These are phyloP conservation scores for Moxostoma hubbsi DNA, from an alignment of 2,797 vertebrate species.

Conservation along the genomic window DNA sequence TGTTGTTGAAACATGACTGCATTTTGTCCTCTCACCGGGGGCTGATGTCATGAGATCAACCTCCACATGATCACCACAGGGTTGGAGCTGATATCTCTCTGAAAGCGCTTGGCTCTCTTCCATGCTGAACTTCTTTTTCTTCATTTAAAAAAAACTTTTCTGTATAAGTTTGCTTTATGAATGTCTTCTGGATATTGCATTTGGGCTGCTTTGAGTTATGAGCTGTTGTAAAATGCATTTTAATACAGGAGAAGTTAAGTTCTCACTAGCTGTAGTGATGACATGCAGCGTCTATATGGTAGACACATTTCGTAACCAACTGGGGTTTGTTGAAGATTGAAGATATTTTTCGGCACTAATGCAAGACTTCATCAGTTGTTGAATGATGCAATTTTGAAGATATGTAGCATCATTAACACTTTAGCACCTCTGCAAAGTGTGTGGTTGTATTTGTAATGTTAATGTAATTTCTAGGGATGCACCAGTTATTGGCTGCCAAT, in stretches of 20 bases:
- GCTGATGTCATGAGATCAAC: conserved; percentile 53
- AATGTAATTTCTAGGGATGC: no score
- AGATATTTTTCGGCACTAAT: not conserved
- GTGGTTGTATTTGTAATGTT: no score
- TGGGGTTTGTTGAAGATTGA: not conserved
- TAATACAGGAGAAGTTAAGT: conserved; percentile 27
- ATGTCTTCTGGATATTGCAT: not conserved
- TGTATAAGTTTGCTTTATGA: not conserved
- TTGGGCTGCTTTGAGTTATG: not conserved
- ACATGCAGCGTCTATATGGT: not conserved
- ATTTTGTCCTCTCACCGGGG: conserved; percentile 7
- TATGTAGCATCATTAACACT: not conserved
- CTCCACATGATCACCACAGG: conserved; percentile 36
- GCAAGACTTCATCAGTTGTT: not conserved
- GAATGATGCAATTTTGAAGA: not conserved
- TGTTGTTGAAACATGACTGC: conserved; percentile 3
- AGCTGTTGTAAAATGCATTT: conserved; percentile 40
- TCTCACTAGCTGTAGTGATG: conserved; percentile 26
- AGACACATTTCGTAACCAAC: conserved; percentile 5
- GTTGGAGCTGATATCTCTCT: not conserved
- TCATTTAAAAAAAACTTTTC: not conserved
- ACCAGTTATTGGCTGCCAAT: no score
- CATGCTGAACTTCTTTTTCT: conserved; percentile 32
- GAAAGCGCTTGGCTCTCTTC: conserved; percentile 3
- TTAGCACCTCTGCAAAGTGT: no score